Evolutionary conservation across 2,888 invertebrate species (phyloP).

Genomic region (Nysson spinosus): DNA sequence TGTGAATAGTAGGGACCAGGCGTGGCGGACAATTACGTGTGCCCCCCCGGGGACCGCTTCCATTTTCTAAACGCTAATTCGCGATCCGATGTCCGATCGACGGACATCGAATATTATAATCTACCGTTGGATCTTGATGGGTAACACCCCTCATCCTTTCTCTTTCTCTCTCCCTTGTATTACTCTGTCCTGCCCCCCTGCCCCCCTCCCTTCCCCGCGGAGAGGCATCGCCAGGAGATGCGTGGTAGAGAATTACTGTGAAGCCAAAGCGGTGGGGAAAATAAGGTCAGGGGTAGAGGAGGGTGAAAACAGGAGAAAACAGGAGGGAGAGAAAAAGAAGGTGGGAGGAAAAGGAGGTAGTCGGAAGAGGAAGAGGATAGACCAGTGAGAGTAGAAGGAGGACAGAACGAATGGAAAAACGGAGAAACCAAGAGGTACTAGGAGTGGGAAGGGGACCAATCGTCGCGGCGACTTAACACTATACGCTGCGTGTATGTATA

Average conservation of each 20-base stretch:
- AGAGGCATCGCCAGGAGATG: slow-evolving; percentile 46
- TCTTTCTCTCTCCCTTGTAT: slow-evolving; percentile 36
- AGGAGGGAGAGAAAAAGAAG: slow-evolving; percentile 20
- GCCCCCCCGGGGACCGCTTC: slow-evolving; percentile 40
- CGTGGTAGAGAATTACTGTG: slow-evolving; percentile 40
- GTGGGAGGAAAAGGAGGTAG: slow-evolving; percentile 18
- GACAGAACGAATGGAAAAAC: slow-evolving; percentile 42
- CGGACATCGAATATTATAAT: slow-evolving; percentile 61
- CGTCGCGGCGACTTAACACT: slow-evolving; percentile 64
- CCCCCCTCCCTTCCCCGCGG: slow-evolving; percentile 2
- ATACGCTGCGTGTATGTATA: neutral
- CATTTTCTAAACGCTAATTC: slow-evolving; percentile 61
- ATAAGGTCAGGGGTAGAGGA: slow-evolving; percentile 57
- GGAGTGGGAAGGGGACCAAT: slow-evolving; percentile 75
- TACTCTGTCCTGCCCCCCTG: slow-evolving; percentile 23
- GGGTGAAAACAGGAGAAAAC: slow-evolving; percentile 28
- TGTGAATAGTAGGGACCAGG: slow-evolving; percentile 27
- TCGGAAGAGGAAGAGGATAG: slow-evolving; percentile 21
- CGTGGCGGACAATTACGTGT: slow-evolving; percentile 50
- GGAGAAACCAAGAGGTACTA: slow-evolving; percentile 47
- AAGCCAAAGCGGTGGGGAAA: slow-evolving; percentile 51
- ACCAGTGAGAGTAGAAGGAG: slow-evolving; percentile 25
- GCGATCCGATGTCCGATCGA: slow-evolving; percentile 49
- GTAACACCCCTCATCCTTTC: slow-evolving; percentile 46
- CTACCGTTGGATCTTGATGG: slow-evolving; percentile 55